These are phyloP conservation scores for Pegoplata infirma DNA, from an alignment of 2,888 invertebrate genomes.

Conservation along the genomic window DNA sequence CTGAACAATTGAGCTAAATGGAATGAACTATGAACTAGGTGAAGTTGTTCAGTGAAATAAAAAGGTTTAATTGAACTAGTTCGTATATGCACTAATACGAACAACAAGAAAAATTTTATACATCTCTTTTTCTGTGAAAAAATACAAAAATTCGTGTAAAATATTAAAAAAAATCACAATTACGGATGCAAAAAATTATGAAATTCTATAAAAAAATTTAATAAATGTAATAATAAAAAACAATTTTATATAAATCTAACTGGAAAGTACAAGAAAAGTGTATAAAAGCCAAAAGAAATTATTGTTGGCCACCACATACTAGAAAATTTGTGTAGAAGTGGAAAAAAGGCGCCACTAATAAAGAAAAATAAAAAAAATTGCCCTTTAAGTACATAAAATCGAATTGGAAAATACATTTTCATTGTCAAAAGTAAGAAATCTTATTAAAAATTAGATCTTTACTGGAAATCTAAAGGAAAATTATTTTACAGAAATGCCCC, in stretches of 20 bases:
- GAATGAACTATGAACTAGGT: too few relatives aligned
- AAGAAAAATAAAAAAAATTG: conserved; percentile 14
- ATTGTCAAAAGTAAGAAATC: background rate
- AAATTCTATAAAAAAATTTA: conserved; percentile 31
- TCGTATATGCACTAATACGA: too few relatives aligned
- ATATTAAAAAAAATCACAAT: conserved; percentile 20
- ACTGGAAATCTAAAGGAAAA: too few relatives aligned
- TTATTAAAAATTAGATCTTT: background rate
- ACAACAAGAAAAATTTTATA: conserved; percentile 54
- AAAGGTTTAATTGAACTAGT: too few relatives aligned
- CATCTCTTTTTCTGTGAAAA: conserved; percentile 43
- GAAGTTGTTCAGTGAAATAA: too few relatives aligned
- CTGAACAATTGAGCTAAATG: too few relatives aligned
- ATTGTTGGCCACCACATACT: conserved; percentile 22
- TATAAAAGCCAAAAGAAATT: conserved; percentile 32
- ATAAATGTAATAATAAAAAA: conserved; percentile 8
- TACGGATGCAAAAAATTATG: conserved; percentile 31
- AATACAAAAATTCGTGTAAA: conserved; percentile 23
- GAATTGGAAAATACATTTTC: background rate
- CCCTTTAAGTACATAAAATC: background rate
- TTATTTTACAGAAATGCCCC: conserved; percentile 40
- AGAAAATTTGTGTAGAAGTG: conserved; percentile 12
- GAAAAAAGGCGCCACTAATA: conserved; percentile 58
- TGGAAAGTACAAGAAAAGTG: background rate
- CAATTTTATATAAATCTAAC: conserved; percentile 2